A percentile compares a stretch with the other conserved stretches of the same genome.
Conservation (phyloP, 2,888 invertebrate genomes). For the Rhimphoctona megacephalus region DNA sequence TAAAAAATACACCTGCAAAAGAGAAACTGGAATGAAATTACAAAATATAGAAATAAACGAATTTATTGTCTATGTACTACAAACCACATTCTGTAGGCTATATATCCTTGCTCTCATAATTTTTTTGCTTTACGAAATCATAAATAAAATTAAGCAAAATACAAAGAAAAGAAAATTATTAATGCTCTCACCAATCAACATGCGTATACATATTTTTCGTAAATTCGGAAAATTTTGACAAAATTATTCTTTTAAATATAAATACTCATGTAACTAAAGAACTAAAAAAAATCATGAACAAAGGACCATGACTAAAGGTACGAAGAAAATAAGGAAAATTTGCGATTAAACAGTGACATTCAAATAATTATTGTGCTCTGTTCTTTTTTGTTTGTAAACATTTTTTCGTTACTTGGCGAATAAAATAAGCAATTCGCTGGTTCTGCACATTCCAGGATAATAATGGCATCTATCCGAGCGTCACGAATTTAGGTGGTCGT, state of each 20-base stretch:
- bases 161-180: too few species aligned
- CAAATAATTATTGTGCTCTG: background rate
- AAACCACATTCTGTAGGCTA: too few species aligned
- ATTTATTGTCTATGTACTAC: too few species aligned
- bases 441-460: constrained; percentile 15
- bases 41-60: too few species aligned
- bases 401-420: constrained; percentile 22
- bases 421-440: constrained; percentile 38
- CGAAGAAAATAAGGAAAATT: too few species aligned
- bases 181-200: too few species aligned
- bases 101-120: too few species aligned
- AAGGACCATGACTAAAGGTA: background rate
- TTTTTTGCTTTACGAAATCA: too few species aligned
- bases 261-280: too few species aligned
- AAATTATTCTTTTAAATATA: too few species aligned
- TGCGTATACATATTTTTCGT: background rate
- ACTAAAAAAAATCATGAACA: background rate
- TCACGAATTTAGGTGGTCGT: constrained; percentile 4
- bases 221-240: background rate
- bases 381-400: background rate
- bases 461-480: constrained; percentile 42
- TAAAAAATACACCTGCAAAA: background rate
- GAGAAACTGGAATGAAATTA: background rate
- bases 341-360: background rate
- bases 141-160: too few species aligned